Conservation (phyloP, 2,888 invertebrate species). For the Cephus pygmeus region DNA sequence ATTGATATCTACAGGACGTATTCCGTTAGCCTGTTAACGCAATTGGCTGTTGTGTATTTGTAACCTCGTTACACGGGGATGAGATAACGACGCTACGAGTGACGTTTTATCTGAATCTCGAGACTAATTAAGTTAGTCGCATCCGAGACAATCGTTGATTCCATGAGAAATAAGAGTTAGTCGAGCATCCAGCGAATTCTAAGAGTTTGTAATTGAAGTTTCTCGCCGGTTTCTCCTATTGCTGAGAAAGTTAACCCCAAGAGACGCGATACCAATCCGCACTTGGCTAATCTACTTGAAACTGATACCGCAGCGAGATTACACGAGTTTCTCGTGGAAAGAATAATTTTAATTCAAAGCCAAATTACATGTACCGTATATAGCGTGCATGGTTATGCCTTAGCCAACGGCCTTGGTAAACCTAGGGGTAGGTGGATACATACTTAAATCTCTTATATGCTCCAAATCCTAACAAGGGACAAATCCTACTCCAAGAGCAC, state of each 20-base stretch:
- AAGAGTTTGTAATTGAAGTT: conserved; percentile 51
- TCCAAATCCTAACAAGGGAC: neutral
- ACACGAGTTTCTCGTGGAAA: conserved; percentile 41
- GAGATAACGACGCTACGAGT: neutral
- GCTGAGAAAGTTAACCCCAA: neutral
- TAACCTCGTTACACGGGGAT: neutral
- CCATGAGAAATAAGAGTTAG: conserved; percentile 32
- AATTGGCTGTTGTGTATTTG: neutral
- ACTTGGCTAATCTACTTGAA: conserved; percentile 38
- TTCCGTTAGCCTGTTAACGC: neutral
- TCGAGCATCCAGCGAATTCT: conserved; percentile 37
- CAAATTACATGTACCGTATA: neutral
- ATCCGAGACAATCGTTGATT: neutral
- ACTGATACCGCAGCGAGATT: conserved; percentile 43
- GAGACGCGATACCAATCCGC: conserved; percentile 18
- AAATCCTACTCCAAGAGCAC: neutral
- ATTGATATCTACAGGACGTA: neutral
- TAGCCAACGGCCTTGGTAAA: neutral
- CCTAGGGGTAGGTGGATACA: neutral
- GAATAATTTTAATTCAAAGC: conserved; percentile 29
- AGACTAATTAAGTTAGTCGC: neutral
- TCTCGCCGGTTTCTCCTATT: conserved; percentile 14
- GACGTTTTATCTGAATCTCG: neutral
- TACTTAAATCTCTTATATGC: neutral
- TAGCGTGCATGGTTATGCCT: neutral